These are phyloP conservation scores for Eupithecia vulgata DNA, from an alignment of 2,888 invertebrate species.

Conservation along the genomic window DNA sequence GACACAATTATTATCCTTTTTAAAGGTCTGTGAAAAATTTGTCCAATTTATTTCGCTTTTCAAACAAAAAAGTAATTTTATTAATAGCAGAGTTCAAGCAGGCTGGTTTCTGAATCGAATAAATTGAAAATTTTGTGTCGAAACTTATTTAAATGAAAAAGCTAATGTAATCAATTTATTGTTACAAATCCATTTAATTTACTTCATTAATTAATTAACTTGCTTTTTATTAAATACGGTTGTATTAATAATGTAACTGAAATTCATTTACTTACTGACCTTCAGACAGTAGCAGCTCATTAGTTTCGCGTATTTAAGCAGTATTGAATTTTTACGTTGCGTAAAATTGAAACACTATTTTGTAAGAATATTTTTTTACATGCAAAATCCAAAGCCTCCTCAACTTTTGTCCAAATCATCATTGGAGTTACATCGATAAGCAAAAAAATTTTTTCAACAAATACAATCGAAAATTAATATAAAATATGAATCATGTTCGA, in stretches of 20 bases:
- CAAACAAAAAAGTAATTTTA: constrained; percentile 45
- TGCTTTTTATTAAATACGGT: not conserved
- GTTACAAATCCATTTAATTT: constrained; percentile 20
- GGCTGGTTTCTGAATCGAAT: constrained; percentile 31
- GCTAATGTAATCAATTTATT: constrained; percentile 32
- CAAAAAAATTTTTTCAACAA: too few species aligned
- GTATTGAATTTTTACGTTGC: not conserved
- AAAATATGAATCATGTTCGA: too few species aligned
- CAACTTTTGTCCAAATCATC: not conserved
- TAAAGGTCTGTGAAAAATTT: constrained; percentile 50
- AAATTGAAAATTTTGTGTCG: constrained; percentile 28
- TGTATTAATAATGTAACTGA: not conserved
- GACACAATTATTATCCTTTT: constrained; percentile 60
- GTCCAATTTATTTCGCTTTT: constrained; percentile 51
- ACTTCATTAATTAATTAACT: not conserved
- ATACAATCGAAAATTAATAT: too few species aligned
- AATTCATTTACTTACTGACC: not conserved
- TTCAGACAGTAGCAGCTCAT: not conserved
- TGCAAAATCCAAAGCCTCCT: not conserved
- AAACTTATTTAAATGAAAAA: constrained; percentile 30
- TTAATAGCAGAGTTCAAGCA: constrained; percentile 36
- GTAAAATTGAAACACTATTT: not conserved
- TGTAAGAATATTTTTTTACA: too few species aligned
- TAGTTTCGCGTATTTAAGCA: not conserved
- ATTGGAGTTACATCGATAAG: too few species aligned